Percentiles rank a stretch among this genome's conserved stretches.
phyloP scores from a whole-genome alignment of 2,797 vertebrate species.

The Triplophysa bombifrons region DNA sequence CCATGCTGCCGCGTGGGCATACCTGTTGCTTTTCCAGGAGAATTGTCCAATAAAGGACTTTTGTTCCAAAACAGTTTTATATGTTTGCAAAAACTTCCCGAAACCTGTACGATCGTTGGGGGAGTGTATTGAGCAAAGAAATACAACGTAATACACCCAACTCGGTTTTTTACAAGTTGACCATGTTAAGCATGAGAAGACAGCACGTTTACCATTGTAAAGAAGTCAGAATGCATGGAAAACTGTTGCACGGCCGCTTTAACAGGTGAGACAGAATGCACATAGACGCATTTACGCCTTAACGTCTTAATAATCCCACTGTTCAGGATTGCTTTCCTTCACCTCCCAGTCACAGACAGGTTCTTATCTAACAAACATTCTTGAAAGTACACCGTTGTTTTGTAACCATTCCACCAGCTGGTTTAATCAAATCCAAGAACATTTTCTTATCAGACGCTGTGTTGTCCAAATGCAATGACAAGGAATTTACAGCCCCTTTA shows the following conservation, averaged over 20 bases:
- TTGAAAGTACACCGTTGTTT: constrained; percentile 19
- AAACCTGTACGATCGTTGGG: too few relatives aligned
- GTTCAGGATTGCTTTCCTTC: constrained; percentile 43
- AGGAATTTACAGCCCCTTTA: constrained; percentile 25
- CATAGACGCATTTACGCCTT: constrained; percentile 18
- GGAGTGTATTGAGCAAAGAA: too few relatives aligned
- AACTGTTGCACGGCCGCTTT: not conserved
- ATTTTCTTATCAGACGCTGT: constrained; percentile 34
- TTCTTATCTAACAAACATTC: constrained; percentile 20
- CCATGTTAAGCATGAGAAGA: too few relatives aligned
- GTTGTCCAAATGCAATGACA: constrained; percentile 19
- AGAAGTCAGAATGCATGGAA: too few relatives aligned
- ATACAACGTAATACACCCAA: too few relatives aligned
- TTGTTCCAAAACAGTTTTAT: too few relatives aligned
- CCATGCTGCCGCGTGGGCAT: too few relatives aligned
- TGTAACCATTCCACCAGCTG: constrained; percentile 2
- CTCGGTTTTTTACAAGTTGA: too few relatives aligned
- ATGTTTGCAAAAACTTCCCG: too few relatives aligned
- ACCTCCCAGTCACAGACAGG: constrained; percentile 5
- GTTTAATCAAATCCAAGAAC: constrained; percentile 34
- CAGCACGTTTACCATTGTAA: too few relatives aligned
- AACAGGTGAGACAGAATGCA: constrained; percentile 42
- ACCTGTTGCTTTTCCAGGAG: too few relatives aligned
- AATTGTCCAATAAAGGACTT: too few relatives aligned
- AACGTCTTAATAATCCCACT: constrained; percentile 21